Evolutionary conservation across 2,797 vertebrate species (phyloP), one percentile per base, ranked within the genome.

Genomic region (Buceros bicornis): DNA sequence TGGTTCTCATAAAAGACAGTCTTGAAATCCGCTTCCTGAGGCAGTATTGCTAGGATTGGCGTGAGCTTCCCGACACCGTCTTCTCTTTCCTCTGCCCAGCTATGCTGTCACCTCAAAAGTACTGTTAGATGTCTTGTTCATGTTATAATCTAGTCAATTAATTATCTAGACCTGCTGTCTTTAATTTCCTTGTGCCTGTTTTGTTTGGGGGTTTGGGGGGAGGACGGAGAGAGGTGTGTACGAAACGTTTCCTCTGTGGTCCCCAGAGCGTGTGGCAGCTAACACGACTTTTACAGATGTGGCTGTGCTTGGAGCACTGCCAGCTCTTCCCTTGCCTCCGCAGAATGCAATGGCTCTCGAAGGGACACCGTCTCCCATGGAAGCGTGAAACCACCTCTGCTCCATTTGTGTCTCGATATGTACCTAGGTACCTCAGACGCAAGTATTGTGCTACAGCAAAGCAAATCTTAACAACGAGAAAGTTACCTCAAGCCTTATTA

Each of bases 401-500:
- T 33, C 19, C 6, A 0, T 11, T 7, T 33, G 31, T 53, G 13
- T 71, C 54, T 33, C 2, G 0, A 2, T 31, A 7, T 1, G 21
- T 35, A 4, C 24, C 2, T 12, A 6, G 48, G 21, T 51, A 19
- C 42, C 58, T 80, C 66, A 6, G 26, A 5, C 37, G 29, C 7
- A 53, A 57, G 13, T 25, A 11, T 5, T 73, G 16, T 11, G 21
- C 37, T 72, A 2, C 35, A 21, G 67, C 45, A 87, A 79, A 84
- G 66, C 17, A 89, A 70, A 31, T 69, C 13, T 13, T 54, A 62
- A 43, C 33, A 77, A 42, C 10, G 65, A 35, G 56, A 51, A 65
- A 53, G 54, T 69, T 80, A 77, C 31, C 37, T 65, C 19, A 11
- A 77, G 35, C 37, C 25, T 76, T 66, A 56, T 82, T 90, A 76